These are phyloP conservation scores for Progne subis DNA, from an alignment of 2,113 vertebrate genomes.

Conservation along the genomic window DNA sequence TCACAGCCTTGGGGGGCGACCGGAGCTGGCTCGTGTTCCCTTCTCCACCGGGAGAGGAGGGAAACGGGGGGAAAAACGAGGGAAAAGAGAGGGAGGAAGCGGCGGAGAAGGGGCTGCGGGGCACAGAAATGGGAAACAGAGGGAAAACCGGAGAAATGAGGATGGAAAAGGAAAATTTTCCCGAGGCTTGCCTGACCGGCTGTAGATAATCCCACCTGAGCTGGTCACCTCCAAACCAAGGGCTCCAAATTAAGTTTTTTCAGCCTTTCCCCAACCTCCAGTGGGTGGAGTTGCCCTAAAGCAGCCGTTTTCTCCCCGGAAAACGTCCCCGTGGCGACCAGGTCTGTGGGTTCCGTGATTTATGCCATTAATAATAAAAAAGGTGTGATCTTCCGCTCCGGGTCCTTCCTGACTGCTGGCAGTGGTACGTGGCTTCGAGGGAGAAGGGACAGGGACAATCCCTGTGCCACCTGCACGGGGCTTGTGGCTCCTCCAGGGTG, in stretches of 20 bases:
- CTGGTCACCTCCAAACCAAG: not conserved
- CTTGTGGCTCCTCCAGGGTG: not conserved
- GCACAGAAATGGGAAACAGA: not conserved
- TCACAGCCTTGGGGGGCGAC: not conserved
- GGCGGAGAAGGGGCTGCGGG: no score
- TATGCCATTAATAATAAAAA: not conserved
- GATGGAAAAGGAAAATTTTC: not conserved
- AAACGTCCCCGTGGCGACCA: not conserved
- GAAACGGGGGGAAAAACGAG: fast-evolving
- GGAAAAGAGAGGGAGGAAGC: not conserved
- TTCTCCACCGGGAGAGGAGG: not conserved
- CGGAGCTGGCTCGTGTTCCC: no score
- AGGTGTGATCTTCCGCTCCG: fast-evolving
- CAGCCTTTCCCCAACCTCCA: not conserved
- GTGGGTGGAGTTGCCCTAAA: not conserved
- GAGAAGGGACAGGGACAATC: not conserved
- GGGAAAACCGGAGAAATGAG: fast-evolving
- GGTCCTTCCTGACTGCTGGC: not conserved
- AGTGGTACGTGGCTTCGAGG: not conserved
- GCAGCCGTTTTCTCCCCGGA: fast-evolving
- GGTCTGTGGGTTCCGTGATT: not conserved
- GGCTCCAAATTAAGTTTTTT: not conserved
- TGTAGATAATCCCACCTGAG: no score
- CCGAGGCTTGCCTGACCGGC: no score
- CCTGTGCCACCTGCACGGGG: not conserved